Evolutionary conservation across 2,113 vertebrate species (phyloP).

Genomic region (Crotalus helleri): DNA sequence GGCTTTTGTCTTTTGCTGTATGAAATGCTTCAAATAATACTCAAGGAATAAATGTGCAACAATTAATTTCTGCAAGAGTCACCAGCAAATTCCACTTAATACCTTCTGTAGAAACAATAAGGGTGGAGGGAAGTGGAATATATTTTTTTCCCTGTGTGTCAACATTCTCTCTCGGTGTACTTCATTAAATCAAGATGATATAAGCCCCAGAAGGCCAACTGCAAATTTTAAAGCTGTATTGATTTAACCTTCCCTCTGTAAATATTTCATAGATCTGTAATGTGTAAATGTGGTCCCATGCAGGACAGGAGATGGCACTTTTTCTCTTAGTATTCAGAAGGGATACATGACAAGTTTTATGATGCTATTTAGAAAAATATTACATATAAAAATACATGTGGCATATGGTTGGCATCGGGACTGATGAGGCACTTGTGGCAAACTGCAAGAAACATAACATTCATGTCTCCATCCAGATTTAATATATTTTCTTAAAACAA

Average conservation of each 20-base stretch:
- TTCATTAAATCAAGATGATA: constrained; percentile 76
- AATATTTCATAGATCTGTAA: constrained; percentile 72
- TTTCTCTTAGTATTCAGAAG: constrained; percentile 48
- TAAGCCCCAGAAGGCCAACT: constrained; percentile 66
- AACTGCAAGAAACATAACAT: constrained; percentile 40
- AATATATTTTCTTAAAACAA: constrained; percentile 2
- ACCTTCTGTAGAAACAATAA: constrained; percentile 55
- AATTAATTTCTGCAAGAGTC: constrained; percentile 63
- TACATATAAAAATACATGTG: constrained; percentile 44
- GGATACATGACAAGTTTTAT: constrained; percentile 56
- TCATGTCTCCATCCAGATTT: constrained; percentile 27
- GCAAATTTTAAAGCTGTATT: constrained; percentile 74
- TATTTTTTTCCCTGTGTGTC: constrained; percentile 59
- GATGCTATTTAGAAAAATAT: constrained; percentile 60
- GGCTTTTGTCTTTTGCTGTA: constrained; percentile 46
- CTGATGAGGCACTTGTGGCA: constrained; percentile 35
- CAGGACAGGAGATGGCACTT: constrained; percentile 60
- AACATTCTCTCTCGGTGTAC: constrained; percentile 65
- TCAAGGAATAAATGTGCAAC: constrained; percentile 49
- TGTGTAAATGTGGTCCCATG: constrained; percentile 58
- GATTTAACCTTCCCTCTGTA: constrained; percentile 75
- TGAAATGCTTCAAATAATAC: constrained; percentile 49
- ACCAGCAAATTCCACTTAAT: constrained; percentile 58
- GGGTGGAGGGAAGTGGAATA: constrained; percentile 28
- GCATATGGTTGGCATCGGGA: constrained; percentile 47